Conservation (phyloP, 1,140 invertebrate genomes). For the Thalassaphorura encarpata region DNA sequence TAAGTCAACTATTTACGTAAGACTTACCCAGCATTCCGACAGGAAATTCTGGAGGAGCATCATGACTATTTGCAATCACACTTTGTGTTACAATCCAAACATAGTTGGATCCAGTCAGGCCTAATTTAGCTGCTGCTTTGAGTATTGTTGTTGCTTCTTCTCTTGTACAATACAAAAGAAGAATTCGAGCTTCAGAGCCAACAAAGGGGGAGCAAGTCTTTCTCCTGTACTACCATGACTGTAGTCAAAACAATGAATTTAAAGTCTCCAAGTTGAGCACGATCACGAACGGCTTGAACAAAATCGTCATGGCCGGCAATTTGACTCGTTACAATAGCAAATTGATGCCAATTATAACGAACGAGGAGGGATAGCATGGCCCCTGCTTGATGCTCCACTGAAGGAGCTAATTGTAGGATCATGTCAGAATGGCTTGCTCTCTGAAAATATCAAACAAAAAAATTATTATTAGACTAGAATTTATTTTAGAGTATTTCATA, state of each 20-base stretch:
- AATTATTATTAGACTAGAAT: neutral
- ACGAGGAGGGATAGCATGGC: slow-evolving; percentile 87
- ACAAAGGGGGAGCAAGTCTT: slow-evolving; percentile 63
- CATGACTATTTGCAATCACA: slow-evolving; percentile 58
- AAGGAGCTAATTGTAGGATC: slow-evolving; percentile 82
- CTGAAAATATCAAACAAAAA: slow-evolving; percentile 37
- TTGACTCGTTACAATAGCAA: slow-evolving; percentile 80
- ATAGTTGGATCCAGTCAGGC: slow-evolving; percentile 86
- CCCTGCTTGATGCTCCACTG: slow-evolving; percentile 55
- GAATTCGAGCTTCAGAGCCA: slow-evolving; percentile 82
- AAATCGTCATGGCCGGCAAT: slow-evolving; percentile 92
- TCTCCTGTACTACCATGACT: slow-evolving; percentile 30
- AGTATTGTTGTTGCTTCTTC: slow-evolving; percentile 78
- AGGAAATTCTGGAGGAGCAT: slow-evolving; percentile 58
- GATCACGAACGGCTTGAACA: slow-evolving; percentile 77
- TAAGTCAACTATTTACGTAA: too few relatives aligned
- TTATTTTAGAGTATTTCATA: too few relatives aligned
- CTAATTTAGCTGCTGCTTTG: slow-evolving; percentile 62
- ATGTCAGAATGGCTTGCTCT: slow-evolving; percentile 70
- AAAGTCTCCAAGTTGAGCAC: slow-evolving; percentile 74
- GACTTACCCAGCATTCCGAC: slow-evolving; percentile 81
- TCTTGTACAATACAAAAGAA: slow-evolving; percentile 81
- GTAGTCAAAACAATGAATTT: slow-evolving; percentile 67
- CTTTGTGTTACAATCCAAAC: slow-evolving; percentile 93
- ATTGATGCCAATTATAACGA: slow-evolving; percentile 93